Percentiles rank a stretch among this genome's conserved stretches.
phyloP scores from a whole-genome alignment of 2,797 vertebrate genomes.

The Hoplostethus mediterraneus region DNA sequence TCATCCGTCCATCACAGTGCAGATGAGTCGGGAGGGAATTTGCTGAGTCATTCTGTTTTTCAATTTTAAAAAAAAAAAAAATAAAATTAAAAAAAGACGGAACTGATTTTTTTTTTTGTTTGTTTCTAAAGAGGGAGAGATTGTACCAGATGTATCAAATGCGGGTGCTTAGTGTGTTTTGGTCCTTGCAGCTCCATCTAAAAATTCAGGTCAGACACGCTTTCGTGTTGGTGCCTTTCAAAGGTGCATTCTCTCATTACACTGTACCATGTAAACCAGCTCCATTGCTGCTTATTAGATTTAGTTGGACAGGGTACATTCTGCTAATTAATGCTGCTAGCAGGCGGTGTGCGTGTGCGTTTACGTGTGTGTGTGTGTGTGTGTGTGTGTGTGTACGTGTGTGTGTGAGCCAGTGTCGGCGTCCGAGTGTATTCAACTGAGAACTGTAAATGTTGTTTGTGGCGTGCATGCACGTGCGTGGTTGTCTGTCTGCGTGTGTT shows the following conservation, averaged over 20 bases:
- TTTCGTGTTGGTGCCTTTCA: constrained; percentile 49
- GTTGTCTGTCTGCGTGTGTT: background rate
- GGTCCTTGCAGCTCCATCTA: constrained; percentile 24
- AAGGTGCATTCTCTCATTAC: constrained; percentile 65
- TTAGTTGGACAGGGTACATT: constrained; percentile 66
- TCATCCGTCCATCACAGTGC: constrained; percentile 34
- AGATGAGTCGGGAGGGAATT: constrained; percentile 17
- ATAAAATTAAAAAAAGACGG: background rate
- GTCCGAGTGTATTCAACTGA: constrained; percentile 12
- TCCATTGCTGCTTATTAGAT: constrained; percentile 59
- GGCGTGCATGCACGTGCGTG: background rate
- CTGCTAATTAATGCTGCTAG: constrained; percentile 69
- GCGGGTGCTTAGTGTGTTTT: constrained; percentile 12
- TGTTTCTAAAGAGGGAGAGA: constrained; percentile 7
- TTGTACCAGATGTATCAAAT: constrained; percentile 36
- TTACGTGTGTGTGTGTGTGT: constrained; percentile 35
- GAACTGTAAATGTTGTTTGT: constrained; percentile 44
- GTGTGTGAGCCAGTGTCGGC: constrained; percentile 14
- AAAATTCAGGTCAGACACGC: constrained; percentile 56
- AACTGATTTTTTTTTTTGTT: background rate
- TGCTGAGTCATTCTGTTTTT: constrained; percentile 32
- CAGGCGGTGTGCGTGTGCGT: constrained; percentile 36
- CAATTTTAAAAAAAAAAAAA: too few relatives aligned
- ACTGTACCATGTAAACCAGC: constrained; percentile 55
- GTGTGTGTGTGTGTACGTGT: constrained; percentile 16